Evolutionary conservation across 2,113 vertebrate species (phyloP), one percentile per base, ranked within the genome.

Genomic region (Malurus elegans): DNA sequence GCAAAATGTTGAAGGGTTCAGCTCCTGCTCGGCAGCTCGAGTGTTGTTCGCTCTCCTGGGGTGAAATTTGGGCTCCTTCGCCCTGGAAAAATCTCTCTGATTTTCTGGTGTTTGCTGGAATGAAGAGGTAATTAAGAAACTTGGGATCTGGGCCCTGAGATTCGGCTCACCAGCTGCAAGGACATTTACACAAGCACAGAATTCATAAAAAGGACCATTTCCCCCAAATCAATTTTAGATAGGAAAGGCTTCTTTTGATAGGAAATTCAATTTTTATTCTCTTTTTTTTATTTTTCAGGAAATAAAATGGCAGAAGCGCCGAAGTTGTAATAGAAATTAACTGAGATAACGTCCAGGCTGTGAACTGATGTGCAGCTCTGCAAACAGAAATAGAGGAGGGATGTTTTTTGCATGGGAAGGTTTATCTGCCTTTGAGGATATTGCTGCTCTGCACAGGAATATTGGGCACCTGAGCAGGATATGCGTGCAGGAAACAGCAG

Each of bases 101-200:
- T 81, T 51, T 34, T 73, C 18, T 6, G 7, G 58, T 60, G 69
- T 84, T 90, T 87, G 88, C 54, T 64, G 42, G 58, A 88, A 60
- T 87, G 58, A 88, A 82, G 88, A 57, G 34, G 78, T 88, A 57
- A 84, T 92, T 88, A 83, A 88, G 83, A 38, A 89, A 53, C 79
- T 96, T 29, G 62, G 64, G 51, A 88, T 70, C 51, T 69, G 45
- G 83, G 74, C 90, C 50, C 18, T 44, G 73, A 90, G 81, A 47
- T 73, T 76, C 53, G 34, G n/a, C 56, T 79, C 50, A 53, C 80
- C 86, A 60, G 61, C 71, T 90, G 56, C 31, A 54, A 80, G 81
- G 74, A 72, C 32, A 61, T 90, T 86, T 92, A 53, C 71, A 79
- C n/a, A 83, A 66, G 45, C 70, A 61, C 32, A 79, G 73, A 65